Evolutionary conservation across 1,140 invertebrate genomes (phyloP).

Genomic region (Zaprionus gabonicus): DNA sequence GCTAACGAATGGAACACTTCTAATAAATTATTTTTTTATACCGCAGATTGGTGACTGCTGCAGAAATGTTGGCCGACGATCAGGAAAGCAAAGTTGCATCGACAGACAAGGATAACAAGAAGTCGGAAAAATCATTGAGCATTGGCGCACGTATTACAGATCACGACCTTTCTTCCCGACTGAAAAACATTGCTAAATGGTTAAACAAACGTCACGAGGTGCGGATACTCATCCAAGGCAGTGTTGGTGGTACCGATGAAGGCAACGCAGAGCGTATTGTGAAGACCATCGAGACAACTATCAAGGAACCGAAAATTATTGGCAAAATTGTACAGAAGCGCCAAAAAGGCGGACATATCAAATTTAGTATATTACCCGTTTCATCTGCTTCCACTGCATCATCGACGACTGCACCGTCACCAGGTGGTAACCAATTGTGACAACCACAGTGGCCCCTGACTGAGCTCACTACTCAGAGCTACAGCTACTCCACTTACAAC

Average conservation of each 20-base stretch:
- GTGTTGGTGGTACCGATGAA: conserved; percentile 79
- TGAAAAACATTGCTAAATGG: conserved; percentile 88
- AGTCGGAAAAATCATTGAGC: conserved; percentile 86
- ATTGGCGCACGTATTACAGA: conserved; percentile 87
- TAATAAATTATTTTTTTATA: not conserved
- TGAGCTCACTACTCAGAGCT: not conserved
- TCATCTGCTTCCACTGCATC: not conserved
- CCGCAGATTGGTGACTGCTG: conserved; percentile 61
- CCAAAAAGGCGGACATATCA: conserved; percentile 85
- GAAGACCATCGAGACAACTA: conserved; percentile 85
- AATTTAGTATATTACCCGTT: conserved; percentile 86
- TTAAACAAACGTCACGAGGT: conserved; percentile 87
- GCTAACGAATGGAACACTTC: not conserved
- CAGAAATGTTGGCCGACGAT: conserved; percentile 71
- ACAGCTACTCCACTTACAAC: conserved; percentile 23
- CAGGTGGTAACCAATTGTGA: conserved; percentile 45
- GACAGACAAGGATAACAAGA: conserved; percentile 51
- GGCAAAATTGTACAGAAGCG: conserved; percentile 87
- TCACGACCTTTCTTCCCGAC: conserved; percentile 87
- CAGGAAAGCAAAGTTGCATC: conserved; percentile 7
- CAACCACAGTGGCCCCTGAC: conserved; percentile 54
- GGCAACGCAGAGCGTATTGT: conserved; percentile 84
- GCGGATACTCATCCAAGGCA: conserved; percentile 86
- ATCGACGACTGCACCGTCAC: not conserved
- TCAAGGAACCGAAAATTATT: conserved; percentile 85